A percentile compares a stretch with the other conserved stretches of the same genome.
phyloP scores from a whole-genome alignment of 2,113 vertebrate genomes.

The Anhinga anhinga region DNA sequence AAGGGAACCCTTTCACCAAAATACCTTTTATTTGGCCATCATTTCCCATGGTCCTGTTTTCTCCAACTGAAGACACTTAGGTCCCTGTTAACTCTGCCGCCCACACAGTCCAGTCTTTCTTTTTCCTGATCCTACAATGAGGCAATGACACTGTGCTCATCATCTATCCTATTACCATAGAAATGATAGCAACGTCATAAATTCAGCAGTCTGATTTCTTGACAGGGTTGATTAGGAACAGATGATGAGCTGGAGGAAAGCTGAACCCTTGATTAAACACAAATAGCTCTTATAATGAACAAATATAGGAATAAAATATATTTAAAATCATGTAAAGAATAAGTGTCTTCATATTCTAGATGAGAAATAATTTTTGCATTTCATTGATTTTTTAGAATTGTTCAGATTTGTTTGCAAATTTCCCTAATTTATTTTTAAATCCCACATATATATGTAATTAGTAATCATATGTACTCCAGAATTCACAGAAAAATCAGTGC shows the following conservation, averaged over 20 bases:
- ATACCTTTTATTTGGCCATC: constrained; percentile 18
- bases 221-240: constrained; percentile 48
- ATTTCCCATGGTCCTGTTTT: background rate
- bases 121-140: background rate
- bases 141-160: background rate
- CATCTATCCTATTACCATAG: constrained; percentile 49
- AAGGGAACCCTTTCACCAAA: background rate
- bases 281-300: constrained; percentile 22
- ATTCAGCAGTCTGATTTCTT: constrained; percentile 44
- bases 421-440: background rate
- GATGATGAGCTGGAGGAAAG: constrained; percentile 39
- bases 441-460: background rate
- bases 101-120: background rate
- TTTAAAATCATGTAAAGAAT: background rate
- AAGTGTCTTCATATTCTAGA: background rate
- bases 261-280: constrained; percentile 50
- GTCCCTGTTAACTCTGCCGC: background rate
- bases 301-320: background rate
- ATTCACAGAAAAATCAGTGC: background rate
- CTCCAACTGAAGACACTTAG: background rate
- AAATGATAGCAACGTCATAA: constrained; percentile 41
- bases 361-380: background rate
- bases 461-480: background rate
- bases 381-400: background rate
- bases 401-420: background rate